Evolutionary conservation across 64 coral and sea anemone species (phyloP).

Genomic region (Stichodactyla mertensii): DNA sequence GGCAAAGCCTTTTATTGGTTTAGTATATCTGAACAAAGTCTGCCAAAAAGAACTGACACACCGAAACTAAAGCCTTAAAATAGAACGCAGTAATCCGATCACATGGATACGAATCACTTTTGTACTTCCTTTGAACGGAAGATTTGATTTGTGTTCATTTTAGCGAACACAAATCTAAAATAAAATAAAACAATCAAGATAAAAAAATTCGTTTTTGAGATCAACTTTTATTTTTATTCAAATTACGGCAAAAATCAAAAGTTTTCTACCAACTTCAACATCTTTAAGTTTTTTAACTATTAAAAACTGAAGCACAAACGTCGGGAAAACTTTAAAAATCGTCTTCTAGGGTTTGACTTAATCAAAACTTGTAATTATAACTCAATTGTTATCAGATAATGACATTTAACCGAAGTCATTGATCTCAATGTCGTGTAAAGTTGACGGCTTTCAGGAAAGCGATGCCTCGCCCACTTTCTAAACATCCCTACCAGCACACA

Average conservation of each 20-base stretch:
- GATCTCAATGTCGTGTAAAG: not conserved
- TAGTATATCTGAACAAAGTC: conserved; percentile 3
- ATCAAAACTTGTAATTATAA: not conserved
- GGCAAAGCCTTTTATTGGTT: not conserved
- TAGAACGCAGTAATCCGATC: not conserved
- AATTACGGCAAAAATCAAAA: not conserved
- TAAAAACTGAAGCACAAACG: too few species aligned
- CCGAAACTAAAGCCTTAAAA: not conserved
- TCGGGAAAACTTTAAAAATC: too few species aligned
- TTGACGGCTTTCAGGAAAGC: not conserved
- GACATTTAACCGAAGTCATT: not conserved
- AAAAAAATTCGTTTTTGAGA: too few species aligned
- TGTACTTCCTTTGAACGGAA: not conserved
- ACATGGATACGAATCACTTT: not conserved
- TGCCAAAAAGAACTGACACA: not conserved
- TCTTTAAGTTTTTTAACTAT: too few species aligned
- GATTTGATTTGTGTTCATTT: too few species aligned
- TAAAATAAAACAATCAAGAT: too few species aligned
- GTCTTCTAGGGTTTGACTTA: not conserved
- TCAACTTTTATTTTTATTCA: not conserved
- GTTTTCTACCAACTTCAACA: not conserved
- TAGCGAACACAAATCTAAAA: too few species aligned
- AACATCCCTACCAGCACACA: not conserved
- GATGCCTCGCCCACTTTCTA: not conserved
- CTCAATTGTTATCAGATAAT: not conserved